Conservation (phyloP, 1,140 invertebrate species). For the Hermetia illucens region DNA sequence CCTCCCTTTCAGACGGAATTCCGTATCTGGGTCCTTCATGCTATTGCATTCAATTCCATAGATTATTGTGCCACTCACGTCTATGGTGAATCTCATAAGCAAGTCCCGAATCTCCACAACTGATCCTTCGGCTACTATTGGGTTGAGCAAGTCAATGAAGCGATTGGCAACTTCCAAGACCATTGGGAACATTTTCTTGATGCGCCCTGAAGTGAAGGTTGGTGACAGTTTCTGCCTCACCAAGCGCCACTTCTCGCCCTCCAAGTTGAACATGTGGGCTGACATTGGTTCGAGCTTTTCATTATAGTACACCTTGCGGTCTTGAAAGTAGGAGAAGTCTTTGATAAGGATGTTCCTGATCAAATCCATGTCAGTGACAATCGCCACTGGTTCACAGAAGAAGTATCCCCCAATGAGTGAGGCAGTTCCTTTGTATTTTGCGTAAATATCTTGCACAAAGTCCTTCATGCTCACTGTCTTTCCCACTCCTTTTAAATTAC, state of each 20-base stretch:
- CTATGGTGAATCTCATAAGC: not conserved
- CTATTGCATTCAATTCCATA: not conserved
- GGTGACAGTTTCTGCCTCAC: constrained; percentile 40
- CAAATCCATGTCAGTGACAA: constrained; percentile 7
- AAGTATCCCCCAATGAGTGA: too few species aligned
- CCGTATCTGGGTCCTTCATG: not conserved
- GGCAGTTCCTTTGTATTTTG: too few species aligned
- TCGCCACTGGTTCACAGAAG: too few species aligned
- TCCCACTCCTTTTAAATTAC: constrained; percentile 17
- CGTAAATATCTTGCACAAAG: too few species aligned
- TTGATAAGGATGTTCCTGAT: constrained; percentile 7
- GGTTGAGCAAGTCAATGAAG: not conserved
- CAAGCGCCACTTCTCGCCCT: constrained; percentile 37
- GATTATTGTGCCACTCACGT: not conserved
- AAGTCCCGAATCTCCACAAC: not conserved
- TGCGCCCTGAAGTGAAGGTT: constrained; percentile 41
- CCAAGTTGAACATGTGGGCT: constrained; percentile 27
- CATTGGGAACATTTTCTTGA: constrained; percentile 35
- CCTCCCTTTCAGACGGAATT: too few species aligned
- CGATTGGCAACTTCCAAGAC: not conserved
- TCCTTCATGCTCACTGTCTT: too few species aligned
- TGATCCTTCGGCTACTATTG: not conserved
- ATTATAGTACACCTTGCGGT: constrained; percentile 16
- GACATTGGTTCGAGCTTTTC: constrained; percentile 14
- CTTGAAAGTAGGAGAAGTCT: constrained; percentile 9